Base-by-base conservation (phyloP, 2,797 vertebrate species). In the Pipistrellus pygmaeus region DNA sequence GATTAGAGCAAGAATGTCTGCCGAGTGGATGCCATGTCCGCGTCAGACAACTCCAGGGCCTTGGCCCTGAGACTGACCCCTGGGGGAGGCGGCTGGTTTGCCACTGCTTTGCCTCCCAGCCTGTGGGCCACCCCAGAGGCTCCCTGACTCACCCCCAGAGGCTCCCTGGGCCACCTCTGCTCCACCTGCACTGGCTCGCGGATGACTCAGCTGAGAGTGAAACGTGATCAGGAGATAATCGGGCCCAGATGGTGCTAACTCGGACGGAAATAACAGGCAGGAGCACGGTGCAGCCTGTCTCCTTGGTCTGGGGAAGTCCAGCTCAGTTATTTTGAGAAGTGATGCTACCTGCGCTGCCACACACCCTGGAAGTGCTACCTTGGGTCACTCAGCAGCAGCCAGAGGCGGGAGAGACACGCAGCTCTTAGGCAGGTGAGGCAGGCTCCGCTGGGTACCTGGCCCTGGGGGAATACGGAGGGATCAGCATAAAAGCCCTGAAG, bases 401-500 rank as follows among this genome's bases (percentile, higher is more conserved):
- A 51, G 57, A 41, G 2, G 6, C 21, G 73, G 73, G 4, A 32
- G 55, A 85, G 72, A 83, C 6, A 2, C 1, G 27, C 11, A 0
- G 44, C 62, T 72, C 92, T 77, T 10, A 0, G 30, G 41, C 85
- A 88, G 57, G 80, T 35, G 53, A 83, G 38, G 21, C 46, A 46
- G 7, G 44, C 82, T 81, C 72, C 3, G 12, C 85, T n/a, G 11
- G 48, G 55, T 14, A 15, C 77, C 41, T 30, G 46, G 85, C 71
- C 83, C 94, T 66, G n/a, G 2, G 35, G 77, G 55, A 18, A 69
- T 71, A 44, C 0, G 3, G 75, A 51, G 62, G 53, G 85, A 94
- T 94, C 81, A 72, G 51, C 46, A 17, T 68, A 80, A 97, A 97
- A 95, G 35, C 68, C 77, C 85, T 64, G 60, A 80, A 88, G 92